phyloP scores from a whole-genome alignment of 2,888 invertebrate species.

The Orthosia gothica region DNA sequence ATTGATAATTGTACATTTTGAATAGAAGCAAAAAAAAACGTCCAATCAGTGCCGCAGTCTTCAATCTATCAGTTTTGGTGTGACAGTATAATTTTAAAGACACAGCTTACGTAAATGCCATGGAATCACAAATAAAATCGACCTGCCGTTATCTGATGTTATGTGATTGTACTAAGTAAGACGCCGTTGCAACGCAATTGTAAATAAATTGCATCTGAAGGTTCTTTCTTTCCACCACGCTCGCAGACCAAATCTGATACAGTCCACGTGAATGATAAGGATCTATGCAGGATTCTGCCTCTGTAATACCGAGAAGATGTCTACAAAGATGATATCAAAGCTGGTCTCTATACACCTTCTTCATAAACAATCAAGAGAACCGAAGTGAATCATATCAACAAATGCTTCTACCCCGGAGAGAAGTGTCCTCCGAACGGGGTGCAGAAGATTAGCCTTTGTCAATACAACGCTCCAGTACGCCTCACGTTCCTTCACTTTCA shows the following conservation, averaged over 20 bases:
- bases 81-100: no score
- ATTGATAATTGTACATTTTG: no score
- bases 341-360: slow-evolving; percentile 94
- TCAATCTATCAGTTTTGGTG: no score
- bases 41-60: no score
- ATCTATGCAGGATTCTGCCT: slow-evolving; percentile 95
- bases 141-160: no score
- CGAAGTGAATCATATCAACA: slow-evolving; percentile 93
- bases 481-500: slow-evolving; percentile 98
- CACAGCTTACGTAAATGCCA: no score
- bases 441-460: slow-evolving; percentile 97
- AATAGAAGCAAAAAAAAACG: no score
- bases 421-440: slow-evolving; percentile 94
- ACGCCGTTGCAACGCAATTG: no score
- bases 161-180: no score
- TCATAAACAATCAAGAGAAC: slow-evolving; percentile 94
- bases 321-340: slow-evolving; percentile 94
- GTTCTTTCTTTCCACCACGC: slow-evolving; percentile 96
- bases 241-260: slow-evolving; percentile 93
- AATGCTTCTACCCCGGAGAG: slow-evolving; percentile 94
- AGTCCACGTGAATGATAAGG: slow-evolving; percentile 96
- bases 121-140: no score
- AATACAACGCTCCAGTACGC: slow-evolving; percentile 97
- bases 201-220: slow-evolving; percentile 92
- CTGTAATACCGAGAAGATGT: slow-evolving; percentile 93